These are phyloP conservation scores for Cerceris rybyensis DNA, from an alignment of 2,888 invertebrate species.

Conservation along the genomic window DNA sequence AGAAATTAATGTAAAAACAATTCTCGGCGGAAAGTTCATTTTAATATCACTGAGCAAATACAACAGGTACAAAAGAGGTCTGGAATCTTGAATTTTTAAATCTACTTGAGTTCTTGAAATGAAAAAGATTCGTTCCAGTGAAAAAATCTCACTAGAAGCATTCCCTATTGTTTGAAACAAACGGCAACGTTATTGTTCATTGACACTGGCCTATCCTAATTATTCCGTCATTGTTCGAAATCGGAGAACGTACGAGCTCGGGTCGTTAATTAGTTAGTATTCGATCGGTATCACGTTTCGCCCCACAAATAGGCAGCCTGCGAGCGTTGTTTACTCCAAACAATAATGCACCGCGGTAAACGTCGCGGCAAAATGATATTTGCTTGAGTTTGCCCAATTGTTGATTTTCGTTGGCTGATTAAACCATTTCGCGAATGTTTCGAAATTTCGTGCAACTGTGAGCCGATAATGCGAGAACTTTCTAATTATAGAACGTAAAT, in stretches of 20 bases:
- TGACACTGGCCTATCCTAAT: conserved; percentile 49
- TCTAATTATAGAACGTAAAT: too few relatives aligned
- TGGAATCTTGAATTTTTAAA: neutral
- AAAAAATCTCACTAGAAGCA: neutral
- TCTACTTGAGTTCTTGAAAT: neutral
- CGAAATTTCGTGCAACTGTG: neutral
- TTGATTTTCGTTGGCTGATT: conserved; percentile 52
- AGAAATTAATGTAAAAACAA: too few relatives aligned
- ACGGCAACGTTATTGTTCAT: conserved; percentile 37
- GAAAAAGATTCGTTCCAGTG: neutral
- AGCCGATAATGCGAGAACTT: too few relatives aligned
- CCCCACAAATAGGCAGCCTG: conserved; percentile 37
- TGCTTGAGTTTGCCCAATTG: conserved; percentile 27
- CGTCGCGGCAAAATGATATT: conserved; percentile 43
- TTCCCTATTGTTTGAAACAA: conserved; percentile 5
- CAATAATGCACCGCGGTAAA: conserved; percentile 50
- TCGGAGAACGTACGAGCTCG: conserved; percentile 19
- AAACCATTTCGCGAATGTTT: conserved; percentile 28
- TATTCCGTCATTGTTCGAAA: conserved; percentile 51
- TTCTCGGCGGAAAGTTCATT: too few relatives aligned
- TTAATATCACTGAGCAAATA: neutral
- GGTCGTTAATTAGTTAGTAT: conserved; percentile 61
- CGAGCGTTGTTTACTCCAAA: conserved; percentile 55
- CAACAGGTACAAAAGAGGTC: neutral
- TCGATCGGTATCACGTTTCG: conserved; percentile 50